phyloP scores from a whole-genome alignment of 2,797 vertebrate genomes.

The Malurus splendens region DNA sequence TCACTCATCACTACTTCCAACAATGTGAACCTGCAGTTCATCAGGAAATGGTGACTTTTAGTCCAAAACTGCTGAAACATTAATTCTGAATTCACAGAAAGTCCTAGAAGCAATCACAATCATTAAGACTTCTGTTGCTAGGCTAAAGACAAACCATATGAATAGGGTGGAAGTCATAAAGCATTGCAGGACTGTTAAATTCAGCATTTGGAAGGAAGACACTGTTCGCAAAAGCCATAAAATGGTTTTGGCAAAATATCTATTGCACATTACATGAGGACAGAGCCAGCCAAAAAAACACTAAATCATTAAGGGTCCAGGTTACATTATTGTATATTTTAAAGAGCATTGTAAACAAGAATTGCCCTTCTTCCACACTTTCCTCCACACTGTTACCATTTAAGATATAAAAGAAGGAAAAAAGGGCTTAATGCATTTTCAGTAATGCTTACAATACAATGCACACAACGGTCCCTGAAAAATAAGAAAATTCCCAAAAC shows the following conservation, averaged over 20 bases:
- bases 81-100: slow-evolving; percentile 33
- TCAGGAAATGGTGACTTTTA: slow-evolving; percentile 21
- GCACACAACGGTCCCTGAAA: rapidly evolving
- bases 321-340: slow-evolving; percentile 14
- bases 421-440: neutral
- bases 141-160: slow-evolving; percentile 20
- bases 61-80: slow-evolving; percentile 29
- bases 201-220: slow-evolving; percentile 51
- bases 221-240: slow-evolving; percentile 53
- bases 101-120: slow-evolving; percentile 41
- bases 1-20: slow-evolving; percentile 39
- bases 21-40: slow-evolving; percentile 21
- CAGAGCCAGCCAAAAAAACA: slow-evolving; percentile 17
- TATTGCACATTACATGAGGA: slow-evolving; percentile 38
- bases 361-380: neutral
- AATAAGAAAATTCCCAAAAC: neutral
- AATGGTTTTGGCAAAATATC: slow-evolving; percentile 58
- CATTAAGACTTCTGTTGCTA: slow-evolving; percentile 44
- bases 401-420: neutral
- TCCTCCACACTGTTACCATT: neutral
- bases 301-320: neutral
- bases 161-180: slow-evolving; percentile 53
- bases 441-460: neutral
- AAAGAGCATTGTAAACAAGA: neutral
- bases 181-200: slow-evolving; percentile 49